These are phyloP conservation scores for Rousettus leschenaultii DNA, from an alignment of 2,113 vertebrate species.

Conservation along the genomic window DNA sequence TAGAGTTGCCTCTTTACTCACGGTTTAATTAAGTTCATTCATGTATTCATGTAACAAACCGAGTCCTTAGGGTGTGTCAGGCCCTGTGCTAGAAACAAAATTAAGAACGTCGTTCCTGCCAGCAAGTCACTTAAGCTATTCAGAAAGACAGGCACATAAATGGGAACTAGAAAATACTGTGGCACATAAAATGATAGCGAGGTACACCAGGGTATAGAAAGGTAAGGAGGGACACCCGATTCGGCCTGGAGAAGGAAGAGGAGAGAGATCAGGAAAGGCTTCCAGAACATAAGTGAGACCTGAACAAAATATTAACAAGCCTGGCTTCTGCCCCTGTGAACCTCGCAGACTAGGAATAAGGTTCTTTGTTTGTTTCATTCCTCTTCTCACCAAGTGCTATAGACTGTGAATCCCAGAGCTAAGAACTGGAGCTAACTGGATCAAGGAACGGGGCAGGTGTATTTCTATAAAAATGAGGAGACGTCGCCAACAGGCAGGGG, in stretches of 20 bases:
- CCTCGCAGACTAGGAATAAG: background rate
- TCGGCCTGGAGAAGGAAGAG: background rate
- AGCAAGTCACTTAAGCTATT: background rate
- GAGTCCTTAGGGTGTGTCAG: background rate
- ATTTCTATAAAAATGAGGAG: background rate
- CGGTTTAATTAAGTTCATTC: background rate
- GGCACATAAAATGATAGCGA: background rate
- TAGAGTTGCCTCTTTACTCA: background rate
- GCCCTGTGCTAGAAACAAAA: background rate
- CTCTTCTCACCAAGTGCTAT: background rate
- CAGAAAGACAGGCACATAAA: background rate
- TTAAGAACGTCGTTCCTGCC: background rate
- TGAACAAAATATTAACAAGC: background rate
- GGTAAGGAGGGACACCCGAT: background rate
- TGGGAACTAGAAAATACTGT: background rate
- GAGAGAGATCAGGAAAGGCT: background rate
- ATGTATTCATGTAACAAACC: background rate
- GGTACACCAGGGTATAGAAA: background rate
- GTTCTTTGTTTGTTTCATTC: background rate
- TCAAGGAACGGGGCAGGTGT: background rate
- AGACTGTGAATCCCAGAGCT: background rate
- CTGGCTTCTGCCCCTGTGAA: background rate
- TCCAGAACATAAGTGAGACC: background rate
- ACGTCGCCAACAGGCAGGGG: background rate
- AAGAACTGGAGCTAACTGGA: background rate